phyloP scores from a whole-genome alignment of 2,888 invertebrate genomes.

The Salpingus planirostris region DNA sequence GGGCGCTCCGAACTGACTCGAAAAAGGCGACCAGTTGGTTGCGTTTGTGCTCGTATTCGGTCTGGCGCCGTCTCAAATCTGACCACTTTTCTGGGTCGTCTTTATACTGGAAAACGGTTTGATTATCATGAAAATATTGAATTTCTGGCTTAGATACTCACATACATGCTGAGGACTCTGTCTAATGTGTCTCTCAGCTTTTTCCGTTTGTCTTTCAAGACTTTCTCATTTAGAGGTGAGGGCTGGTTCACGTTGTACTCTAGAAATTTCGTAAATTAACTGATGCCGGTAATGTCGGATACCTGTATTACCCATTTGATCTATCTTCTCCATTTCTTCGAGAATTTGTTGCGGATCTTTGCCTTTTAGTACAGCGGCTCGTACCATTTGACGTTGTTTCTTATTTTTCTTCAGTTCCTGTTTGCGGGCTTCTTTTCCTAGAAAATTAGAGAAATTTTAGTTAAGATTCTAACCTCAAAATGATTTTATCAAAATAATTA shows the following conservation, averaged over 20 bases:
- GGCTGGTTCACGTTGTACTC: conserved; percentile 93
- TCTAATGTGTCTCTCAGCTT: conserved; percentile 93
- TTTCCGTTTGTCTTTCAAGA: conserved; percentile 90
- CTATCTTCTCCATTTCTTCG: conserved; percentile 94
- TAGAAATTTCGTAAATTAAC: too few species aligned
- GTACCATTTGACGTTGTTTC: conserved; percentile 89
- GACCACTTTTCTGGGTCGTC: conserved; percentile 93
- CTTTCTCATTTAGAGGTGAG: conserved; percentile 92
- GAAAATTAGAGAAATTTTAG: too few species aligned
- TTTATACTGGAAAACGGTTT: conserved; percentile 62
- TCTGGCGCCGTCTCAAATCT: conserved; percentile 81
- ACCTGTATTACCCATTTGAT: conserved; percentile 98
- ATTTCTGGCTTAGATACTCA: conserved; percentile 49
- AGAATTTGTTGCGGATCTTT: conserved; percentile 94
- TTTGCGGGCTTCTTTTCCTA: conserved; percentile 94
- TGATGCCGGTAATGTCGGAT: too few species aligned
- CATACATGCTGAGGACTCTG: conserved; percentile 89
- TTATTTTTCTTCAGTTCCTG: conserved; percentile 98
- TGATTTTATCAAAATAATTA: conserved; percentile 48
- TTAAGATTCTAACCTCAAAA: conserved; percentile 8
- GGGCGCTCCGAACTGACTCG: conserved; percentile 92
- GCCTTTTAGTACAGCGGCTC: conserved; percentile 94
- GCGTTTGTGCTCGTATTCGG: conserved; percentile 86
- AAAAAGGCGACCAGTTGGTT: conserved; percentile 83
- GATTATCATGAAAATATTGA: background rate